Base-by-base conservation (phyloP, 2,888 invertebrate genomes). In the Hypolimnas misippus region DNA sequence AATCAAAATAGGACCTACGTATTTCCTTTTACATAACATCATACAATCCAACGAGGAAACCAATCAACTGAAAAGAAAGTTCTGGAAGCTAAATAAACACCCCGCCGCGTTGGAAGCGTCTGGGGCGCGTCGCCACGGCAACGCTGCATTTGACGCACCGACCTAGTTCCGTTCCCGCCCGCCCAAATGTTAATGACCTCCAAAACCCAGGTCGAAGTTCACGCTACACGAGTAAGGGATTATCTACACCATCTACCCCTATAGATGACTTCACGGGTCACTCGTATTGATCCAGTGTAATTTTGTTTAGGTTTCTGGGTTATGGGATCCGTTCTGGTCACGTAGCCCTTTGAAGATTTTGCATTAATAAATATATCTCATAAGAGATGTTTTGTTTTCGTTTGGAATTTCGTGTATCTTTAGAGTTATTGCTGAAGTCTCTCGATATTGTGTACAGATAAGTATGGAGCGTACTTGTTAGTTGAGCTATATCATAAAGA, bases 201-300 rank as follows among this genome's bases (percentile, higher is more conserved):
- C 89, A 92, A 92, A 90, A 87, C 86, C 87, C 86, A 84, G 91
- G 91, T 89, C 91, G 90, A 92, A 92, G 91, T 92, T 92, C 91
- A 92, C 84, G 83, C 77, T 88, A 88, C 91, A 90, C 91, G 91
- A 81, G 91, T 82, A 84, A 84, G 77, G 83, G 83, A 86, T 86
- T 75, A 72, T 77, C 70, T 66, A 66, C 60, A 78, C 79, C 78
- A 82, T 77, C 78, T 82, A 83, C 81, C 81, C 78, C 79, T 80
- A 80, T 81, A 81, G 76, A 73, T 67, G 67, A 46, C 79, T 80
- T 82, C 76, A 83, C 84, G 86, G 89, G 90, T 87, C 90, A 86
- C 76, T 82, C 84, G 85, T 91, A 92, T 91, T 89, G 91, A 92
- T 91, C 89, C 79, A 67, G 66, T 60, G 73, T 76, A 72, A 81